phyloP scores from a whole-genome alignment of 2,888 invertebrate genomes.

The Brachylomia viminalis region DNA sequence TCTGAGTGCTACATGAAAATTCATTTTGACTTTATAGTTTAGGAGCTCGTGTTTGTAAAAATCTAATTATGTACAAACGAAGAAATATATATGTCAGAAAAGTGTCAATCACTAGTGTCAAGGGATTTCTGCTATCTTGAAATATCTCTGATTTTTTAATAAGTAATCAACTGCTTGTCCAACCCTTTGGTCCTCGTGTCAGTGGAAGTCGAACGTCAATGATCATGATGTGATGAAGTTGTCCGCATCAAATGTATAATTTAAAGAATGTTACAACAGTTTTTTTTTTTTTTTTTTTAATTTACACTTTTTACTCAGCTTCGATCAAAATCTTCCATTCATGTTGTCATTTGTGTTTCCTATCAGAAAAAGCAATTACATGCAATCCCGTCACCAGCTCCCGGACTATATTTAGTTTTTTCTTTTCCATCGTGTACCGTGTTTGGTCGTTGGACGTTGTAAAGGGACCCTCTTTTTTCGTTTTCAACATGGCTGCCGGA shows the following conservation, averaged over 20 bases:
- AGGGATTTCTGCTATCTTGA: not conserved
- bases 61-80: not conserved
- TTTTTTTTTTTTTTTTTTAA: too few species aligned
- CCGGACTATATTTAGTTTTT: constrained; percentile 9
- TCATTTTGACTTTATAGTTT: constrained; percentile 3
- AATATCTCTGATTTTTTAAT: not conserved
- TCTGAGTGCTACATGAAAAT: constrained; percentile 24
- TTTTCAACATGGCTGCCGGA: constrained; percentile 21
- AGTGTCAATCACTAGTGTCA: not conserved
- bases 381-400: constrained; percentile 9
- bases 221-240: not conserved
- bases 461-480: not conserved
- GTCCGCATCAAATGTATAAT: not conserved
- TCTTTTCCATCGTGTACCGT: constrained; percentile 20
- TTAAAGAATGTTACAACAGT: not conserved
- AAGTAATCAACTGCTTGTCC: not conserved
- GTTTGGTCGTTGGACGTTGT: constrained; percentile 21
- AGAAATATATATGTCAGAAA: too few species aligned
- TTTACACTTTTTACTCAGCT: not conserved
- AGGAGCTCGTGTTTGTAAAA: constrained; percentile 1
- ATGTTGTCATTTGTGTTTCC: too few species aligned
- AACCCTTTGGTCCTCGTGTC: not conserved
- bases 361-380: not conserved
- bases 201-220: not conserved
- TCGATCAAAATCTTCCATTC: not conserved